Evolutionary conservation across 2,113 vertebrate genomes (phyloP).

Genomic region (Pachyramphus minor): DNA sequence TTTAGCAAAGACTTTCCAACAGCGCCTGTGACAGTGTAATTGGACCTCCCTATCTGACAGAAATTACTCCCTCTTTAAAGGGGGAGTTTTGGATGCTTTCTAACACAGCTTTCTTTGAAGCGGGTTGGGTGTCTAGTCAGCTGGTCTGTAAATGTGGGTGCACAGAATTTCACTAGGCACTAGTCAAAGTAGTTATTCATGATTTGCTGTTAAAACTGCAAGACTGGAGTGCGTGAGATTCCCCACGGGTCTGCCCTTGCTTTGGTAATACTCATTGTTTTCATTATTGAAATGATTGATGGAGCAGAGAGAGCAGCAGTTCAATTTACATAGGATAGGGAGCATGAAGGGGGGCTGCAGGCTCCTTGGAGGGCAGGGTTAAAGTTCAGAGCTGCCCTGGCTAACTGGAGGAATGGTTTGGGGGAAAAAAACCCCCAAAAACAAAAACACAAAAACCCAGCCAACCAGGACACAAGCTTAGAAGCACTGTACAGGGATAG

Average conservation of each 20-base stretch:
- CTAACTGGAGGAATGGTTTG: background rate
- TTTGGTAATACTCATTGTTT: slow-evolving; percentile 26
- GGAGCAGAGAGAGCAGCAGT: background rate
- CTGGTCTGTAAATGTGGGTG: background rate
- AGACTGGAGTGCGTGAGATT: background rate
- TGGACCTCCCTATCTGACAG: background rate
- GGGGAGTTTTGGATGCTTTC: background rate
- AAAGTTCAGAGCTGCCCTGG: background rate
- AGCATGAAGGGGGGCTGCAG: background rate
- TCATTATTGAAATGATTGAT: slow-evolving; percentile 25
- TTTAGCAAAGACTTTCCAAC: background rate
- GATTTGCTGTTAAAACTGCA: slow-evolving; percentile 21
- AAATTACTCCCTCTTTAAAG: background rate
- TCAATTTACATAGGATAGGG: background rate
- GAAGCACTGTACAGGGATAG: background rate
- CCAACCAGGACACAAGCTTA: background rate
- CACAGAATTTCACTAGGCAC: background rate
- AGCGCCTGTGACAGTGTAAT: background rate
- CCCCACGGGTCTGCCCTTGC: background rate
- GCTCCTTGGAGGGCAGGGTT: background rate
- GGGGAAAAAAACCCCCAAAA: too few species aligned
- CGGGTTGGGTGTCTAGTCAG: background rate
- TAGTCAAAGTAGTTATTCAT: background rate
- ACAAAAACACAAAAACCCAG: background rate
- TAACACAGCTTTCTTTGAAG: background rate